These are phyloP conservation scores for Rhopalosiphum padi DNA, from an alignment of 1,140 invertebrate genomes.

Conservation along the genomic window DNA sequence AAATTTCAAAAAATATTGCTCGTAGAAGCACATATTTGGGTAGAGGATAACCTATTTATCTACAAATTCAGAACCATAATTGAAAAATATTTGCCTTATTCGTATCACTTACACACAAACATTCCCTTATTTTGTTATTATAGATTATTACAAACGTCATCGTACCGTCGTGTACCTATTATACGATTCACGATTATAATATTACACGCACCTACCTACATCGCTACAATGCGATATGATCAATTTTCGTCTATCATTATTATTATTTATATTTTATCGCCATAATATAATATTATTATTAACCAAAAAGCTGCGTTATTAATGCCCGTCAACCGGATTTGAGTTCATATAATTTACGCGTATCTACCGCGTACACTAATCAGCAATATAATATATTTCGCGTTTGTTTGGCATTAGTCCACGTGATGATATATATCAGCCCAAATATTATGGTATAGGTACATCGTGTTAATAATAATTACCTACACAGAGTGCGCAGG, in stretches of 20 bases:
- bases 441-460: background rate
- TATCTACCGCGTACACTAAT: background rate
- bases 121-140: no score
- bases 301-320: background rate
- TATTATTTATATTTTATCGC: background rate
- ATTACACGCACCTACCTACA: background rate
- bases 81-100: no score
- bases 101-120: no score
- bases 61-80: no score
- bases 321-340: background rate
- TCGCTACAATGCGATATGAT: background rate
- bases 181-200: background rate
- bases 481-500: background rate
- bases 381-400: background rate
- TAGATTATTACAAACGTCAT: background rate
- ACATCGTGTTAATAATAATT: background rate
- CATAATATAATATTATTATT: background rate
- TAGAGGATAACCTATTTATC: no score
- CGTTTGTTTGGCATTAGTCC: background rate
- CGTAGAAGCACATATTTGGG: no score
- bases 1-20: no score
- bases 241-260: background rate
- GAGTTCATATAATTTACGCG: background rate
- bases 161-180: no score
- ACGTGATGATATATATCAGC: background rate